phyloP scores from a whole-genome alignment of 1,140 invertebrate species.

The Phymorhynchus buccinoides region DNA sequence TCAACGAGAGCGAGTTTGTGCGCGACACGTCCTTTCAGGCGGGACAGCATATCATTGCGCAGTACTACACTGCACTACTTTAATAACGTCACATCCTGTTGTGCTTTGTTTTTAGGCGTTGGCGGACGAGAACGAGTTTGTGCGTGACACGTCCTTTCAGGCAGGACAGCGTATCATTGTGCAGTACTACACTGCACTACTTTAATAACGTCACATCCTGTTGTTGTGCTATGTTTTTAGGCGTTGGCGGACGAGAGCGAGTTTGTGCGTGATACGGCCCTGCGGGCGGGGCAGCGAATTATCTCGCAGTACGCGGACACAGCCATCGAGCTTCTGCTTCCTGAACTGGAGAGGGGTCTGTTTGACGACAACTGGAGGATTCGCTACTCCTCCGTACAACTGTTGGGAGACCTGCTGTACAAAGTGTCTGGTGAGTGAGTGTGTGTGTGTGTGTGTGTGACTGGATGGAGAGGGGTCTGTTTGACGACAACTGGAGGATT shows the following conservation, averaged over 20 bases:
- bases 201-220: too few relatives aligned
- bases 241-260: constrained; percentile 99
- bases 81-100: too few relatives aligned
- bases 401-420: constrained; percentile 96
- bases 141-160: constrained; percentile 98
- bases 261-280: constrained; percentile 96
- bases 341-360: constrained; percentile 87
- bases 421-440: constrained; percentile 87
- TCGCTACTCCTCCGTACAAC: constrained; percentile 94
- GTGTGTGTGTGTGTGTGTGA: too few relatives aligned
- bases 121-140: constrained; percentile 99
- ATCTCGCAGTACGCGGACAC: constrained; percentile 97
- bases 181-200: constrained; percentile 94
- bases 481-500: too few relatives aligned
- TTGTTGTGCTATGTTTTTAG: constrained; percentile 90
- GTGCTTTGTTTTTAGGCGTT: constrained; percentile 91
- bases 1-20: constrained; percentile 99
- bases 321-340: constrained; percentile 92
- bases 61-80: constrained; percentile 97
- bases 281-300: constrained; percentile 96
- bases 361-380: constrained; percentile 95
- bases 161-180: constrained; percentile 97
- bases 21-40: constrained; percentile 98
- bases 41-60: constrained; percentile 95
- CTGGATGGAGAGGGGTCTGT: too few relatives aligned